Conservation (phyloP, 2,113 vertebrate genomes). For the human (Homo sapiens) region GRCh38 chr5:174411501-174412000, state of each 20-base stretch:
- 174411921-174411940: background rate
- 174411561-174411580: background rate
- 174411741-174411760: background rate
- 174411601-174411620: background rate
- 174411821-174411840: background rate
- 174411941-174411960: too few relatives aligned
- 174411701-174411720: background rate
- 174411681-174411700: background rate
- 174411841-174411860: background rate
- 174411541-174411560: background rate
- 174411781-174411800: background rate
- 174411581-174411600: too few relatives aligned
- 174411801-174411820: background rate
- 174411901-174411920: background rate
- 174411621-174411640: background rate
- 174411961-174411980: background rate
- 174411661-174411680: background rate
- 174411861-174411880: rapidly evolving
- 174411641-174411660: background rate
- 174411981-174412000: background rate
- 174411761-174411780: background rate
- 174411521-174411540: background rate
- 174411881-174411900: background rate
- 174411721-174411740: background rate
- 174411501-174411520: background rate